Percentiles rank a stretch among this genome's conserved stretches.
Evolutionary conservation across 53 echinoderm and acorn worm genomes (phyloP).

Genomic region (Luidia sarsii): DNA sequence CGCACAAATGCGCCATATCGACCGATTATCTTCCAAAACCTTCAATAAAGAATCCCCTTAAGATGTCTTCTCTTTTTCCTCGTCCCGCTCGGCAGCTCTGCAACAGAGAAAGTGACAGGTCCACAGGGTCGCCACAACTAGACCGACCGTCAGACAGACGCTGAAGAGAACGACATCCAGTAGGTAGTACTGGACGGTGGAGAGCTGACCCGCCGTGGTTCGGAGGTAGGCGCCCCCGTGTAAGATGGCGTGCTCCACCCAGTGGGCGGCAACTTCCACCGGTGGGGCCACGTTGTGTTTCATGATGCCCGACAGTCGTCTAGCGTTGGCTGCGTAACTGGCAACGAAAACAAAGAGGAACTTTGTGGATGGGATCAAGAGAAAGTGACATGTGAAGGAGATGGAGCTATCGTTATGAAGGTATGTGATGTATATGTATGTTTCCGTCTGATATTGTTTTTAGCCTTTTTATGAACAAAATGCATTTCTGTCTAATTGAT

Average conservation of each 20-base stretch:
- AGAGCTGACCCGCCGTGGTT: slow-evolving; percentile 18
- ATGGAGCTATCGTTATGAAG: no score
- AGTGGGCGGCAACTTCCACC: slow-evolving; percentile 29
- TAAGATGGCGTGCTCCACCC: slow-evolving; percentile 39
- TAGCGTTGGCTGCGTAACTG: slow-evolving; percentile 37
- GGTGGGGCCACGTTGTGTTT: slow-evolving; percentile 37
- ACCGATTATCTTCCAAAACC: no score
- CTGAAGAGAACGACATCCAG: slow-evolving; percentile 24
- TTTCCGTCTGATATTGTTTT: no score
- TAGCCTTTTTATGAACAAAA: no score
- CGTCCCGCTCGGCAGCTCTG: background rate
- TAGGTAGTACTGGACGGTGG: slow-evolving; percentile 23
- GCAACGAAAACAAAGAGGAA: background rate
- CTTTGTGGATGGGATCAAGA: background rate
- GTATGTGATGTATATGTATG: no score
- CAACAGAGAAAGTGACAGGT: background rate
- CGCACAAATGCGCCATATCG: no score
- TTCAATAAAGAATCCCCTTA: no score
- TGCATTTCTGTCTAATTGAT: no score
- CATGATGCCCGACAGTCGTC: slow-evolving; percentile 30
- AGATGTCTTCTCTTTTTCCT: slow-evolving; percentile 11
- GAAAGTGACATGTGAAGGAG: background rate
- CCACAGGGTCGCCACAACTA: background rate
- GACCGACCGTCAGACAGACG: background rate
- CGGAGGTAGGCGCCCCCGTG: slow-evolving; percentile 45